A percentile compares a stretch with the other conserved stretches of the same genome.
phyloP scores from a whole-genome alignment of 2,113 vertebrate species.

The Alligator mississippiensis region DNA sequence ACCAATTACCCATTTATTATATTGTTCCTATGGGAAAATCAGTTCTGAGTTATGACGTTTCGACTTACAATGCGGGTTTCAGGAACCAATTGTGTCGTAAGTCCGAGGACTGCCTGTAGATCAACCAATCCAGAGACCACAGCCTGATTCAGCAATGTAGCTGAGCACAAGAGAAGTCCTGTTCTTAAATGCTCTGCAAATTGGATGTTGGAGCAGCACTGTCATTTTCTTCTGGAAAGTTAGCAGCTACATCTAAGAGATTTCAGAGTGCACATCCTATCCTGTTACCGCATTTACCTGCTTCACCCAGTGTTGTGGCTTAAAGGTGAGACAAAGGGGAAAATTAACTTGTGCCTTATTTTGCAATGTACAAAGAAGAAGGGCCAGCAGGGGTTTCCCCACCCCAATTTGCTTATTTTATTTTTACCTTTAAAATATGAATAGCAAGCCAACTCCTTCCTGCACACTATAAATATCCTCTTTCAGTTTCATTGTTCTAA shows the following conservation, averaged over 20 bases:
- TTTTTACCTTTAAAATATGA: background rate
- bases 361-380: background rate
- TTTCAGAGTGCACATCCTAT: background rate
- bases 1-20: too few species aligned
- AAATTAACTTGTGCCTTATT: conserved; percentile 6
- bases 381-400: background rate
- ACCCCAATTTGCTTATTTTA: background rate
- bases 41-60: too few species aligned
- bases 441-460: background rate
- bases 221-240: background rate
- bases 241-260: background rate
- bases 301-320: background rate
- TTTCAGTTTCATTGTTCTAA: background rate
- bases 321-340: background rate
- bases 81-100: too few species aligned
- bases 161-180: background rate
- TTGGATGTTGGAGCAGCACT: background rate
- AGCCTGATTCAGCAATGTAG: background rate
- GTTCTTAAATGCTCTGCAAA: background rate
- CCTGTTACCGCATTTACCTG: background rate
- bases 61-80: too few species aligned
- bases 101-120: too few species aligned
- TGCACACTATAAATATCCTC: background rate
- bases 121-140: too few species aligned
- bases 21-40: too few species aligned